phyloP scores from a whole-genome alignment of 1,140 invertebrate species.

The Coenobita brevimanus region DNA sequence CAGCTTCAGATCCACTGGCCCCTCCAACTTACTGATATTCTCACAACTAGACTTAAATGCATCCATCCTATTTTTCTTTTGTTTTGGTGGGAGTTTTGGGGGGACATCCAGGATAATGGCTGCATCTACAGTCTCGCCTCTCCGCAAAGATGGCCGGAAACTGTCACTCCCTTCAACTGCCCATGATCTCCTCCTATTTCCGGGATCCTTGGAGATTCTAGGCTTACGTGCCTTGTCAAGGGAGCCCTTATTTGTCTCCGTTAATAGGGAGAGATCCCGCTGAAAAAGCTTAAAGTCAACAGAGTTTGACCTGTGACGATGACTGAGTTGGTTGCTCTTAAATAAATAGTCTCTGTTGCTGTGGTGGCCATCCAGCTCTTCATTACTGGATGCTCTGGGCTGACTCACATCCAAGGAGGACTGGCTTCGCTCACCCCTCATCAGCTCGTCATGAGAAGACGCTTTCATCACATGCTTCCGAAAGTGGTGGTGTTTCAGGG shows the following conservation, averaged over 20 bases:
- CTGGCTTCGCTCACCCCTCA: constrained; percentile 6
- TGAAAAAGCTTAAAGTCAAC: constrained; percentile 51
- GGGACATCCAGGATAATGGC: constrained; percentile 56
- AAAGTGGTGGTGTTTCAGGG: constrained; percentile 30
- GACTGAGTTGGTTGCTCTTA: constrained; percentile 54
- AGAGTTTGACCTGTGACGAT: constrained; percentile 65
- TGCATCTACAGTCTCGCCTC: constrained; percentile 53
- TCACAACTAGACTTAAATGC: constrained; percentile 28
- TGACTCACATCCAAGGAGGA: constrained; percentile 48
- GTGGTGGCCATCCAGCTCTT: constrained; percentile 62
- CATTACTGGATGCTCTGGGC: constrained; percentile 40
- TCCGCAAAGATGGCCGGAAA: constrained; percentile 23
- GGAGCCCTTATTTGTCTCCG: constrained; percentile 51
- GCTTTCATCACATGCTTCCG: constrained; percentile 55
- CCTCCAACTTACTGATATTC: constrained; percentile 49
- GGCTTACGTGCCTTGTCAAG: constrained; percentile 70
- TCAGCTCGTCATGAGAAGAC: constrained; percentile 54
- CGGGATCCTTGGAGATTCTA: constrained; percentile 71
- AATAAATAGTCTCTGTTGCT: constrained; percentile 45
- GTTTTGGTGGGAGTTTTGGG: constrained; percentile 71
- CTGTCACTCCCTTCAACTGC: constrained; percentile 71
- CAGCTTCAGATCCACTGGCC: constrained; percentile 44
- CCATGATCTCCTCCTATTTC: constrained; percentile 73
- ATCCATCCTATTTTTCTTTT: constrained; percentile 45
- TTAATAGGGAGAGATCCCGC: constrained; percentile 32